phyloP scores from a whole-genome alignment of 2,888 invertebrate genomes.

The Perdita meconis region DNA sequence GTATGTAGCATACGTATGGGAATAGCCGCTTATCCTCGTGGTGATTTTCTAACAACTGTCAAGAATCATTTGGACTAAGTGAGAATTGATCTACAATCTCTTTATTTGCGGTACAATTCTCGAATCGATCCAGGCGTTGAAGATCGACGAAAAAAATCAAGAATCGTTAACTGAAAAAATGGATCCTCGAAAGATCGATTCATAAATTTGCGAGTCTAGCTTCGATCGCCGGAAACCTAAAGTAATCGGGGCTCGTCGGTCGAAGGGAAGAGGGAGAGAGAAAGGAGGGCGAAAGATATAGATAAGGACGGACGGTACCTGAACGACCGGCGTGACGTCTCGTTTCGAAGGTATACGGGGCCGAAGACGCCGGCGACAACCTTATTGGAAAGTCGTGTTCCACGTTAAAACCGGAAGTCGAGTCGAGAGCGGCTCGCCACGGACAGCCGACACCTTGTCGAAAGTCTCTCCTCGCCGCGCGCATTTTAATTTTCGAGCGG shows the following conservation, averaged over 20 bases:
- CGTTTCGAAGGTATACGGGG: slow-evolving; percentile 17
- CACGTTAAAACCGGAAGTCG: slow-evolving; percentile 79
- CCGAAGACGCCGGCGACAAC: slow-evolving; percentile 59
- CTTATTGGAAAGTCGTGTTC: slow-evolving; percentile 83
- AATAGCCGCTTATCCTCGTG: too few relatives aligned
- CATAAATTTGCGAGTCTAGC: not conserved
- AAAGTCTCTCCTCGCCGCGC: too few relatives aligned
- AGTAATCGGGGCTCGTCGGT: not conserved
- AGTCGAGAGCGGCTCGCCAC: not conserved
- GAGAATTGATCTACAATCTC: too few relatives aligned
- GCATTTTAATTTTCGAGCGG: too few relatives aligned
- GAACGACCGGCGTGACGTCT: slow-evolving; percentile 35
- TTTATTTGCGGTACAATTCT: too few relatives aligned
- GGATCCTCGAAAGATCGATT: too few relatives aligned
- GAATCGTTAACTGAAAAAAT: too few relatives aligned
- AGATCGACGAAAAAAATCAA: too few relatives aligned
- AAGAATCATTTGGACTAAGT: too few relatives aligned
- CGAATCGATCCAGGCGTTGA: too few relatives aligned
- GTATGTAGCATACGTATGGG: too few relatives aligned
- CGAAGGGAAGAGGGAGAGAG: not conserved
- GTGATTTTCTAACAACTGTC: too few relatives aligned
- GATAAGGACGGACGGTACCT: slow-evolving; percentile 65
- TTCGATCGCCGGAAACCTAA: not conserved
- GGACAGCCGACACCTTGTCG: not conserved
- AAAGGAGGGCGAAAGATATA: not conserved